Percentiles rank a stretch among this genome's conserved stretches.
These are phyloP conservation scores for Ernsta delagoae DNA, from an alignment of 2,888 invertebrate genomes.

Conservation along the genomic window DNA sequence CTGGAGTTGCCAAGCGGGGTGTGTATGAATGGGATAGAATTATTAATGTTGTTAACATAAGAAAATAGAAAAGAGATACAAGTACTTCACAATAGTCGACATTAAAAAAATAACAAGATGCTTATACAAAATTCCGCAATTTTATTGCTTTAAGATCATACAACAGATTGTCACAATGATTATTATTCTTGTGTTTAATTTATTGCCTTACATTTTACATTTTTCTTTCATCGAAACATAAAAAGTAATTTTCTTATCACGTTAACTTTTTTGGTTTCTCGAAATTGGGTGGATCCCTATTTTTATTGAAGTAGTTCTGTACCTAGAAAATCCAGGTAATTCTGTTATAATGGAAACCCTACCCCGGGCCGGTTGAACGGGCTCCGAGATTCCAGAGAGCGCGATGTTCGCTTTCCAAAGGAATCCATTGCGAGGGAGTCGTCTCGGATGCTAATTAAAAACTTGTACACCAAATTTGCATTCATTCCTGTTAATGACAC, in stretches of 20 bases:
- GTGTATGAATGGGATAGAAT: constrained; percentile 2
- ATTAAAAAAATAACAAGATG: no score
- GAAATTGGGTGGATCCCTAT: no score
- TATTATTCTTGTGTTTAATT: no score
- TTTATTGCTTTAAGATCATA: no score
- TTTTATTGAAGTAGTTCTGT: no score
- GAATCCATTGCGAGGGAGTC: constrained; percentile 60
- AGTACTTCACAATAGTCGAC: not conserved
- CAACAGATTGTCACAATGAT: no score
- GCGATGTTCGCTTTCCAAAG: constrained; percentile 75
- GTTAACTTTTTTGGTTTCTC: no score
- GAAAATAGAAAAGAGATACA: not conserved
- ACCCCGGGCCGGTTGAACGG: constrained; percentile 71
- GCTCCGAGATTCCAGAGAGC: constrained; percentile 77
- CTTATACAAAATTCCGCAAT: no score
- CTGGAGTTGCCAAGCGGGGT: constrained; percentile 26
- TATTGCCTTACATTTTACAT: no score
- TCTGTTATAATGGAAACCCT: constrained; percentile 37
- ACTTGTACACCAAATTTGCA: constrained; percentile 38
- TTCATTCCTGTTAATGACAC: constrained; percentile 33
- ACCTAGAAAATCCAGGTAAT: constrained; percentile 5
- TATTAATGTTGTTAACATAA: not conserved
- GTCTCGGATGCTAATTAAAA: constrained; percentile 52
- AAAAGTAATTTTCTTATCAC: no score
- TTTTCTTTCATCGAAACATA: no score